Percentiles rank a stretch among this genome's conserved stretches.
These are phyloP conservation scores for Ailurus styani DNA, from an alignment of 2,113 vertebrate genomes.

Conservation along the genomic window DNA sequence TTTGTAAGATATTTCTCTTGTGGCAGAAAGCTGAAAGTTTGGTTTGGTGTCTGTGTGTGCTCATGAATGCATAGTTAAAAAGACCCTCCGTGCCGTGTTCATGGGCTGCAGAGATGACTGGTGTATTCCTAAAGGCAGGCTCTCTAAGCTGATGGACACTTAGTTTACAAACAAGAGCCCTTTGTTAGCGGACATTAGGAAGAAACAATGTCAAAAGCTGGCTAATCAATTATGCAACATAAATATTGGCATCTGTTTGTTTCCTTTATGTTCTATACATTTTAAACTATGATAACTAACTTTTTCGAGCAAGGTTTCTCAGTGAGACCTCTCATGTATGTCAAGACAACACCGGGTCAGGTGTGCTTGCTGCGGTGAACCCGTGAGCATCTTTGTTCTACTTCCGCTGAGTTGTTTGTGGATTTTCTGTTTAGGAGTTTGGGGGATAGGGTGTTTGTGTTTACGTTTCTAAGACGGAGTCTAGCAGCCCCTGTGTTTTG, in stretches of 20 bases:
- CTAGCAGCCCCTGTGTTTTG: constrained; percentile 68
- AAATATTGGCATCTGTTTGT: constrained; percentile 44
- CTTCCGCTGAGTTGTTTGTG: not conserved
- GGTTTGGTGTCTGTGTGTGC: constrained; percentile 42
- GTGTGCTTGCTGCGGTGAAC: not conserved
- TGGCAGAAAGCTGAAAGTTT: not conserved
- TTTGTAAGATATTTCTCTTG: not conserved
- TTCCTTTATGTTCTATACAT: constrained; percentile 51
- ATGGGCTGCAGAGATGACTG: constrained; percentile 52
- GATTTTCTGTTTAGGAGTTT: constrained; percentile 20
- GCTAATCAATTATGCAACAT: constrained; percentile 34
- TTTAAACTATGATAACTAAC: constrained; percentile 67
- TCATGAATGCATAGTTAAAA: not conserved
- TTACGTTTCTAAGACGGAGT: constrained; percentile 57
- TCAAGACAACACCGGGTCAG: constrained; percentile 63
- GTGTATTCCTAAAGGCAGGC: constrained; percentile 63
- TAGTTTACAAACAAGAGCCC: constrained; percentile 37
- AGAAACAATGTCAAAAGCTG: constrained; percentile 50
- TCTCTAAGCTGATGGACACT: constrained; percentile 28
- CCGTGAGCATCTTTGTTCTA: not conserved
- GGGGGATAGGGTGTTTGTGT: constrained; percentile 19
- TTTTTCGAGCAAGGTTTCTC: constrained; percentile 71
- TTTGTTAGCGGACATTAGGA: constrained; percentile 13
- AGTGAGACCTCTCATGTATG: constrained; percentile 64
- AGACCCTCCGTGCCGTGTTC: not conserved